Evolutionary conservation across 2,113 vertebrate genomes (phyloP).

Genomic region (Regulus satrapa): DNA sequence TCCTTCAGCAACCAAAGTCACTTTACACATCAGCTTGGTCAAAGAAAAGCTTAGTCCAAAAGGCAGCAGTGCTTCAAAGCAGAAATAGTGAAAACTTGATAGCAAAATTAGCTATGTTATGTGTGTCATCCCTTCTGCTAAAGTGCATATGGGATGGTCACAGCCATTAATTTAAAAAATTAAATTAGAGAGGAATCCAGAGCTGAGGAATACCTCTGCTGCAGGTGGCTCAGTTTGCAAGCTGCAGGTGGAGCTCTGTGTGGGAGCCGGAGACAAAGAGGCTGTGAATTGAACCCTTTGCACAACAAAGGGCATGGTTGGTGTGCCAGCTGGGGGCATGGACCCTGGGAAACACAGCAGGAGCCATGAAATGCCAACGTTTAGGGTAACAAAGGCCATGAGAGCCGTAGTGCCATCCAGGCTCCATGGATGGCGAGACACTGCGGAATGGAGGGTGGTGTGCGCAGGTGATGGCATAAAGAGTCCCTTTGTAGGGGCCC

Average conservation of each 20-base stretch:
- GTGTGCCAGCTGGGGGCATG: neutral
- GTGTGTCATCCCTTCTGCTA: neutral
- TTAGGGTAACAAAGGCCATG: neutral
- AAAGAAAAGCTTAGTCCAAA: neutral
- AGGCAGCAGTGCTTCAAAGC: neutral
- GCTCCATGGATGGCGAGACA: too few relatives aligned
- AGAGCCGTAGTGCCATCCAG: accelerated
- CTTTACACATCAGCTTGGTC: neutral
- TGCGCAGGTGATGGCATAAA: accelerated
- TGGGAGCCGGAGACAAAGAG: neutral
- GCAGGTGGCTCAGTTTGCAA: accelerated
- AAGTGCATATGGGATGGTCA: neutral
- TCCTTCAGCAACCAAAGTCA: neutral
- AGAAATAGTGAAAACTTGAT: neutral
- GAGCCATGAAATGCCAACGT: accelerated
- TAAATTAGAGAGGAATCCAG: neutral
- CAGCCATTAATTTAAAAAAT: neutral
- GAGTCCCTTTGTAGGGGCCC: too few relatives aligned
- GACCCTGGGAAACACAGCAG: neutral
- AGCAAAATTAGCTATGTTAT: neutral
- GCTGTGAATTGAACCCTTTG: neutral
- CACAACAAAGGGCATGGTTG: neutral
- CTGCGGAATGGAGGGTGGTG: too few relatives aligned
- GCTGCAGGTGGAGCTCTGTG: neutral
- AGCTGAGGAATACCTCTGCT: neutral